Percentiles rank a stretch among this genome's conserved stretches.
These are phyloP conservation scores for Creontiades dilutus DNA, from an alignment of 2,888 invertebrate species.

Conservation along the genomic window DNA sequence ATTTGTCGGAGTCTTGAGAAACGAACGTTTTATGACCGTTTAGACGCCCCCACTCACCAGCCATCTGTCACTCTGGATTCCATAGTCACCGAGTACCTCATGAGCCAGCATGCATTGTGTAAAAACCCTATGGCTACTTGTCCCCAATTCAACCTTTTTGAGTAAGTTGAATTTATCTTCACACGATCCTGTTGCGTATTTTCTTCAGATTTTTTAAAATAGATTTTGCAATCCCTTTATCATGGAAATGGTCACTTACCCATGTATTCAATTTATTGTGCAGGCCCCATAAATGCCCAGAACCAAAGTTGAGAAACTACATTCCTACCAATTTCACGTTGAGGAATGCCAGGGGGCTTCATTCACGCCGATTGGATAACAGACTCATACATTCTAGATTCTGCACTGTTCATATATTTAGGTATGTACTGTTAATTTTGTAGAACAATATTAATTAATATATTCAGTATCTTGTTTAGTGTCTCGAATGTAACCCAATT, in stretches of 20 bases:
- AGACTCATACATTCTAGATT: constrained; percentile 91
- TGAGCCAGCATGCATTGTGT: constrained; percentile 98
- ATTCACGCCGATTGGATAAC: constrained; percentile 86
- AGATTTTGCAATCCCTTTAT: no score
- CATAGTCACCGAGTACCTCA: constrained; percentile 97
- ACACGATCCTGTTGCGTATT: no score
- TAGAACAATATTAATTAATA: background rate
- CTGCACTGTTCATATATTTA: constrained; percentile 86
- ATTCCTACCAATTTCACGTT: constrained; percentile 87
- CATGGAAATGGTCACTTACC: no score
- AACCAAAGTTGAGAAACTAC: constrained; percentile 85
- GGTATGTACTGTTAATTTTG: constrained; percentile 78
- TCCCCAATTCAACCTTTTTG: constrained; percentile 95
- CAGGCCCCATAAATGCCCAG: constrained; percentile 97
- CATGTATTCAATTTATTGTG: constrained; percentile 74
- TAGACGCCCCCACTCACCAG: constrained; percentile 61
- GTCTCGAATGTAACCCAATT: background rate
- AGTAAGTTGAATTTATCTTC: constrained; percentile 81
- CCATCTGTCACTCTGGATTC: constrained; percentile 87
- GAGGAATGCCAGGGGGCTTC: constrained; percentile 81
- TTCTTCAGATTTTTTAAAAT: no score
- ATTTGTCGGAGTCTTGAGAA: constrained; percentile 77
- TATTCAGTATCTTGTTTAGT: background rate
- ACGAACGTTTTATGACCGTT: constrained; percentile 79
- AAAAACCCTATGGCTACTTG: constrained; percentile 98